Conservation (phyloP, 1,140 invertebrate species). For the Kradibia gibbosae region DNA sequence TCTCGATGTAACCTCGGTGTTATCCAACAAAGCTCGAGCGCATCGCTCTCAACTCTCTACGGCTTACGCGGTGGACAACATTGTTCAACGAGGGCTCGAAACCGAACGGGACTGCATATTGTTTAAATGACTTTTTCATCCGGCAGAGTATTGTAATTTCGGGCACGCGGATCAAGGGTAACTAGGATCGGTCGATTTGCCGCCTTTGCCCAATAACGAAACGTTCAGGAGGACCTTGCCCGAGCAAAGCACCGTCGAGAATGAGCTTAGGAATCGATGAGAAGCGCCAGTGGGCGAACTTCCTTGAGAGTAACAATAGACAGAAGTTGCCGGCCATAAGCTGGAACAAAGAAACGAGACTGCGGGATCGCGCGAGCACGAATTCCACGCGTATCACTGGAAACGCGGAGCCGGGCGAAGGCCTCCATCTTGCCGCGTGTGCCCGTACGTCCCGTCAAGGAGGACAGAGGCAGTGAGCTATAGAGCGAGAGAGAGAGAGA, state of each 20-base stretch:
- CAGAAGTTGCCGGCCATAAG: background rate
- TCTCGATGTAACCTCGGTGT: background rate
- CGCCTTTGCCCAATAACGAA: no score
- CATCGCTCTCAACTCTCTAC: background rate
- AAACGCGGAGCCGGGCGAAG: constrained; percentile 29
- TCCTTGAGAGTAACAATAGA: background rate
- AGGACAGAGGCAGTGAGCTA: background rate
- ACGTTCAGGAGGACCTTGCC: no score
- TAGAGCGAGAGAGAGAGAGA: constrained; percentile 47
- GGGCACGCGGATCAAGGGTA: no score
- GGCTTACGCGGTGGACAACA: background rate
- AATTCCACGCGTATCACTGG: constrained; percentile 12
- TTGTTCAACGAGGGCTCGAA: background rate
- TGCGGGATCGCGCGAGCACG: background rate
- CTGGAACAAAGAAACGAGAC: background rate
- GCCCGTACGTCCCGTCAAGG: background rate
- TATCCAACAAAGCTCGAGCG: background rate
- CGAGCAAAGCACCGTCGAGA: no score
- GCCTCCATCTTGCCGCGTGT: constrained; percentile 52
- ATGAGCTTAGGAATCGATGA: no score
- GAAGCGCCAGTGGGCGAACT: no score
- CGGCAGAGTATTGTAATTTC: no score
- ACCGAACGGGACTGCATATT: no score
- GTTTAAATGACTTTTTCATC: no score
- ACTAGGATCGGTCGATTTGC: no score